Percentiles rank a stretch among this genome's conserved stretches.
Conservation (phyloP, 1,140 invertebrate species). For the Lordiphosa clarofinis region DNA sequence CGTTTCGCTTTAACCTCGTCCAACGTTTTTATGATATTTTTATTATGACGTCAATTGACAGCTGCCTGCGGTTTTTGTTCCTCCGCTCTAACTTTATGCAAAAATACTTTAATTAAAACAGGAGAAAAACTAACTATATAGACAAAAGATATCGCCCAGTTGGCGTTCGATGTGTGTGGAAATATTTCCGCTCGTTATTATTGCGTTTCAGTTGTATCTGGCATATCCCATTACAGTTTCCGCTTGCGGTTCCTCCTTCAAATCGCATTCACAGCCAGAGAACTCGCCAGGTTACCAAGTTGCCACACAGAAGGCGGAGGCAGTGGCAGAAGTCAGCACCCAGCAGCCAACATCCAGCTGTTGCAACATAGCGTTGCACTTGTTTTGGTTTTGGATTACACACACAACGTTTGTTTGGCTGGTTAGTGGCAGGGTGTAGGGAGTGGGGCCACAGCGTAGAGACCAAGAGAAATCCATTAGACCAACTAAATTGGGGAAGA, state of each 20-base stretch:
- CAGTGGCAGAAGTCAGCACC: conserved; percentile 8
- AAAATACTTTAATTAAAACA: conserved; percentile 9
- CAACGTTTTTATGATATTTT: conserved; percentile 29
- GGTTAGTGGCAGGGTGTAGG: too few species aligned
- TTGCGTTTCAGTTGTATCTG: conserved; percentile 31
- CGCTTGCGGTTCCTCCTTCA: conserved; percentile 23
- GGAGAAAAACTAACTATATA: not conserved
- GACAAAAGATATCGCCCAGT: not conserved
- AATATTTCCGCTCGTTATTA: conserved; percentile 14
- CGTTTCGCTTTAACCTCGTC: conserved; percentile 1
- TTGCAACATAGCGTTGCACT: conserved; percentile 11
- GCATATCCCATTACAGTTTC: conserved; percentile 49
- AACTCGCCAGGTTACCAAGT: not conserved
- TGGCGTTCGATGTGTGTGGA: conserved; percentile 4
- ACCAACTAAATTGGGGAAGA: too few species aligned
- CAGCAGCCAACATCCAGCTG: conserved; percentile 7
- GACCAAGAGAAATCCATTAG: too few species aligned
- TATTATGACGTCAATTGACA: conserved; percentile 44
- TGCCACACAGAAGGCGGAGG: not conserved
- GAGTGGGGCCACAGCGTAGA: too few species aligned
- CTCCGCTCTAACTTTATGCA: conserved; percentile 12
- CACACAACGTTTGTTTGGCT: not conserved
- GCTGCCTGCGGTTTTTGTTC: conserved; percentile 7
- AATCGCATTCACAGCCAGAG: conserved; percentile 10
- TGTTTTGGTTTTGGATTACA: conserved; percentile 15